Conservation (phyloP, 2,888 invertebrate species). For the Tetragnatha montana region DNA sequence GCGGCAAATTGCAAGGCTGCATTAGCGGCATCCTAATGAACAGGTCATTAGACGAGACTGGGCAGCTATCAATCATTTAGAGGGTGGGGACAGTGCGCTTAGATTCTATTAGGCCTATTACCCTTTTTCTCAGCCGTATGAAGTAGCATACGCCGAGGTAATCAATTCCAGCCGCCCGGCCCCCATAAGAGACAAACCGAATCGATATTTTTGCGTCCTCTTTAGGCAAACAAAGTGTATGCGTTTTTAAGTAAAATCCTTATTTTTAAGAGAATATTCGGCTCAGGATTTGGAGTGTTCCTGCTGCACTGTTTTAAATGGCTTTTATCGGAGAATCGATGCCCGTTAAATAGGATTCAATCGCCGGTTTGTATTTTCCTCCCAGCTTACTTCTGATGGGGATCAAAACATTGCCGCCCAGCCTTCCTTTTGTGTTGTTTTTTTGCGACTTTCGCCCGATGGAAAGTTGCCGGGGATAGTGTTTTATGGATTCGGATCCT, state of each 20-base stretch:
- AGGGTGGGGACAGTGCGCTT: slow-evolving; percentile 59
- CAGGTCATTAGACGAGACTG: slow-evolving; percentile 66
- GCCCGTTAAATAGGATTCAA: not conserved
- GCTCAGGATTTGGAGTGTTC: not conserved
- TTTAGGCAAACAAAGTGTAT: slow-evolving; percentile 20
- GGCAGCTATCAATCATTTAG: slow-evolving; percentile 65
- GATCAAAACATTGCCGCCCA: not conserved
- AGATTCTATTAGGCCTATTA: slow-evolving; percentile 52
- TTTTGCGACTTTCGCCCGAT: too few relatives aligned
- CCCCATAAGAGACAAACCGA: slow-evolving; percentile 27
- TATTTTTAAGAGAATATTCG: slow-evolving; percentile 14
- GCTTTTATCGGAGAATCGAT: not conserved
- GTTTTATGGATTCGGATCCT: slow-evolving; percentile 12
- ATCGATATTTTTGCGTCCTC: slow-evolving; percentile 23
- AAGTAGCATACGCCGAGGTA: slow-evolving; percentile 7
- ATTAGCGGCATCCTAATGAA: slow-evolving; percentile 70
- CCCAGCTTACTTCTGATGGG: not conserved
- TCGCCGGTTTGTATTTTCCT: not conserved
- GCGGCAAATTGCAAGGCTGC: slow-evolving; percentile 69
- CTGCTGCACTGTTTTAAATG: not conserved
- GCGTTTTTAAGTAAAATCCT: slow-evolving; percentile 34
- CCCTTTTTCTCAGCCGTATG: slow-evolving; percentile 7
- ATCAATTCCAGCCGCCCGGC: slow-evolving; percentile 18
- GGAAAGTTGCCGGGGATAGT: not conserved
- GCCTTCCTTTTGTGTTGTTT: slow-evolving; percentile 3